A percentile compares a stretch with the other conserved stretches of the same genome.
Conservation (phyloP, 2,113 vertebrate genomes). For the Circaetus gallicus region DNA sequence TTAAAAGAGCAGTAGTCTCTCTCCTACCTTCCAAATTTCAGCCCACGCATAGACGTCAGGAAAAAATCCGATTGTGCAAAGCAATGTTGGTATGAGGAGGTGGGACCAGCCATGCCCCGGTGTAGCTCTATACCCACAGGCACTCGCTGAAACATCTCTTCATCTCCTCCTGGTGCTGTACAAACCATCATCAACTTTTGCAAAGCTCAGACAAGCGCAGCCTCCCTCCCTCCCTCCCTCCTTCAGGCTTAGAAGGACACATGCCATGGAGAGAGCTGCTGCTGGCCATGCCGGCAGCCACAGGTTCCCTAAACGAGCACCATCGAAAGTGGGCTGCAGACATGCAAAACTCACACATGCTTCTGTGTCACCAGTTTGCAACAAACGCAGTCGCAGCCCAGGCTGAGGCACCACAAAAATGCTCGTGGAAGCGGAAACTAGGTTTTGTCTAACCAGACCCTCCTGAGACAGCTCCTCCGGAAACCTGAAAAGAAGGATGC, state of each 20-base stretch:
- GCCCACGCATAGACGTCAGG: not conserved
- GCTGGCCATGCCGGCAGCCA: rapidly evolving
- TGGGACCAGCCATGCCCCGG: not conserved
- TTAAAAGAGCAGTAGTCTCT: not conserved
- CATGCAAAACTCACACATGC: rapidly evolving
- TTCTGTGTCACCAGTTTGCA: not conserved
- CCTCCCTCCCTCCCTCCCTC: not conserved
- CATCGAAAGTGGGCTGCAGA: rapidly evolving
- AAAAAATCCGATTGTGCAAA: not conserved
- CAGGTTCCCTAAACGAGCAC: rapidly evolving
- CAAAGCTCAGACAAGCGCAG: not conserved
- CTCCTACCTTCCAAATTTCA: not conserved
- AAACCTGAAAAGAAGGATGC: not conserved
- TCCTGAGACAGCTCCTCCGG: not conserved
- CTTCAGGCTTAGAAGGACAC: not conserved
- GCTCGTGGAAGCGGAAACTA: not conserved
- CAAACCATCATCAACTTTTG: not conserved
- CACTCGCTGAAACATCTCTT: not conserved
- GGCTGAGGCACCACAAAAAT: rapidly evolving
- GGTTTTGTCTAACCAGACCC: not conserved
- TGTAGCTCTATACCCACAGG: not conserved
- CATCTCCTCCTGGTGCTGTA: not conserved
- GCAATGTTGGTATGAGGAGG: not conserved
- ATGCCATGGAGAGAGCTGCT: not conserved
- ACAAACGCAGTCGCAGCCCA: not conserved